A percentile compares a stretch with the other conserved stretches of the same genome.
phyloP scores from a whole-genome alignment of 1,140 invertebrate genomes.

The Drosophila serrata region DNA sequence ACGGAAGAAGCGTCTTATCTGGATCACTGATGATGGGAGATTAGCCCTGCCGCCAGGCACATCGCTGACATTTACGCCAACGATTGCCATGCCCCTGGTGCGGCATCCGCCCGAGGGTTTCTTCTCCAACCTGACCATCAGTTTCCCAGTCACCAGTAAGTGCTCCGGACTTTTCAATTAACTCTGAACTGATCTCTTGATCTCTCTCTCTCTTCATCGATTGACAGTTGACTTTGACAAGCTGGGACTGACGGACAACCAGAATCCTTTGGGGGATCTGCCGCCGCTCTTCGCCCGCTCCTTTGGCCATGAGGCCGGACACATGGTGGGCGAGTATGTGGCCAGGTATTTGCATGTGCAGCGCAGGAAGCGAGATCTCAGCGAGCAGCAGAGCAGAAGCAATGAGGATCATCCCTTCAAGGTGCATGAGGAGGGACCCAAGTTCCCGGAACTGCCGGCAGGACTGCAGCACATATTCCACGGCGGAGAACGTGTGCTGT shows the following conservation, averaged over 20 bases:
- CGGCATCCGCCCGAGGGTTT: conserved; percentile 93
- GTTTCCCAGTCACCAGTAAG: conserved; percentile 95
- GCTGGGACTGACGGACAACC: conserved; percentile 92
- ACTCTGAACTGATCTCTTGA: conserved; percentile 19
- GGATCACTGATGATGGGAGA: conserved; percentile 93
- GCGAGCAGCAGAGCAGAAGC: conserved; percentile 69
- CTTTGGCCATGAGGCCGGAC: conserved; percentile 89
- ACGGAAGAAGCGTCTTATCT: conserved; percentile 92
- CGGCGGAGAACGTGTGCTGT: conserved; percentile 91
- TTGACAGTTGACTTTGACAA: conserved; percentile 93
- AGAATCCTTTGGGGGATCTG: conserved; percentile 93
- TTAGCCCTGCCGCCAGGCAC: conserved; percentile 93
- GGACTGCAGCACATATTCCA: conserved; percentile 87
- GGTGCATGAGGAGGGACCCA: conserved; percentile 66
- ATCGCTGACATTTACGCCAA: conserved; percentile 91
- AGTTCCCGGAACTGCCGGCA: conserved; percentile 75
- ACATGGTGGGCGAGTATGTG: conserved; percentile 89
- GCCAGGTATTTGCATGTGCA: conserved; percentile 89
- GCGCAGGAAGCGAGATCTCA: conserved; percentile 86
- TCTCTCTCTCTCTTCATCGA: conserved; percentile 1
- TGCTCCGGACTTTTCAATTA: conserved; percentile 61
- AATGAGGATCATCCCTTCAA: conserved; percentile 26
- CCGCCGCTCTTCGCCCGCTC: conserved; percentile 90
- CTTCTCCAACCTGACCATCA: conserved; percentile 93
- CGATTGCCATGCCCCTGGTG: conserved; percentile 92